Conservation (phyloP, 1,140 invertebrate species). For the Planococcus citri region DNA sequence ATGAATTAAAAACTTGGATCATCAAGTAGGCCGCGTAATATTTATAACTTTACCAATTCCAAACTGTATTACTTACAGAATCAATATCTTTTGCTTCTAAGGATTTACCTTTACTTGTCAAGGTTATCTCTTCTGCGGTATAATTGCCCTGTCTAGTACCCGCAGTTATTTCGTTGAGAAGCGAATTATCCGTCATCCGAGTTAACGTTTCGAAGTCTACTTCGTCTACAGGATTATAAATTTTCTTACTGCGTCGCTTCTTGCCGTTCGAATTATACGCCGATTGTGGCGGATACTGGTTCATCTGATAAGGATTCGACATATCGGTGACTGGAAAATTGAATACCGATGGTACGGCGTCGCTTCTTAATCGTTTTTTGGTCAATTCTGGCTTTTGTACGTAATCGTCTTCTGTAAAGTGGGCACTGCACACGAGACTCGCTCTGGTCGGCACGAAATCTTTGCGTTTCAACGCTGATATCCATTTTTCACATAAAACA, state of each 20-base stretch:
- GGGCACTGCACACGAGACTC: conserved; percentile 13
- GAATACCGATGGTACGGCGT: conserved; percentile 11
- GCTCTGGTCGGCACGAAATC: conserved; percentile 1
- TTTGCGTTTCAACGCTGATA: conserved; percentile 8
- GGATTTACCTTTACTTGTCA: not conserved
- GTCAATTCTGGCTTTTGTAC: not conserved
- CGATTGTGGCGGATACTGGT: not conserved
- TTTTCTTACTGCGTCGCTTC: not conserved
- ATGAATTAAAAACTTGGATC: not conserved
- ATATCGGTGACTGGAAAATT: not conserved
- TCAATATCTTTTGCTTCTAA: not conserved
- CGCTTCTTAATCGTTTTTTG: not conserved
- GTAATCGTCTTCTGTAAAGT: conserved; percentile 14
- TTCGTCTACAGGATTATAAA: not conserved
- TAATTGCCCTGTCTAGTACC: not conserved
- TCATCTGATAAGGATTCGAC: not conserved
- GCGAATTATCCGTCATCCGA: not conserved
- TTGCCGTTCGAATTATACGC: not conserved
- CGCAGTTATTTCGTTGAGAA: not conserved
- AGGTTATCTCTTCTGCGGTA: not conserved
- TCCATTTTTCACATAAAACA: conserved; percentile 1
- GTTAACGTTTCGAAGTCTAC: not conserved
- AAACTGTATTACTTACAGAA: not conserved
- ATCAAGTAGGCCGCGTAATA: not conserved
- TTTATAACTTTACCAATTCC: not conserved